Base-by-base conservation (phyloP, 2,113 vertebrate genomes). In the Apodemus sylvaticus region DNA sequence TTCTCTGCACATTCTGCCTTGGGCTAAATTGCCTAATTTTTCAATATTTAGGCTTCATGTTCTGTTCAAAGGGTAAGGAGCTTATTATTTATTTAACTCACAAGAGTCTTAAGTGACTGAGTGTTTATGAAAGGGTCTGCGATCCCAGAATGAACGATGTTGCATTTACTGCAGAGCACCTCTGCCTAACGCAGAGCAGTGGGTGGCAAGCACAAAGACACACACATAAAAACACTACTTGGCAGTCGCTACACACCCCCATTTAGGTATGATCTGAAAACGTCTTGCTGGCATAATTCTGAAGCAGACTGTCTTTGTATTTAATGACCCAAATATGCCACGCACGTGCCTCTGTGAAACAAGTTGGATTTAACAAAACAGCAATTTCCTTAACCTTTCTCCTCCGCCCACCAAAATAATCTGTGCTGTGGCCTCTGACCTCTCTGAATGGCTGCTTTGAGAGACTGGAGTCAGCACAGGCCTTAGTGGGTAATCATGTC, bases 241-340 rank as follows among this genome's bases (percentile, higher is more conserved):
- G 87, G 97, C 68, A 85, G 90, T 81, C 93, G 14, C 79, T 6
- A n/a, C 58, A 9, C 92, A 92, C 26, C 48, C 76, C 76, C 66
- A 19, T 86, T 74, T 92, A 58, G 92, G 58, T 71, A 90, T n/a
- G 78, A 96, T 90, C 79, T 90, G 90, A 83, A 96, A 93, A 86
- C 86, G 81, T 74, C 77, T 71, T 73, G 45, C 76, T 73, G 77
- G 96, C 92, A 81, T 90, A 66, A 95, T 91, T 90, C 94, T 64
- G 90, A 91, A 82, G 93, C 88, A 94, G 81, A 86, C 92, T 51
- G 66, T 81, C 92, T 90, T 94, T 48, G 70, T 34, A 81, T 77
- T 87, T 93, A 96, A 90, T 93, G 90, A 93, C 64, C 81, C 86
- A 87, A 96, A 95, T 93, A 96, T 55, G 71, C 79, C 92, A 77